Base-by-base conservation (phyloP, 2,888 invertebrate genomes). In the Nymphalis c-album region DNA sequence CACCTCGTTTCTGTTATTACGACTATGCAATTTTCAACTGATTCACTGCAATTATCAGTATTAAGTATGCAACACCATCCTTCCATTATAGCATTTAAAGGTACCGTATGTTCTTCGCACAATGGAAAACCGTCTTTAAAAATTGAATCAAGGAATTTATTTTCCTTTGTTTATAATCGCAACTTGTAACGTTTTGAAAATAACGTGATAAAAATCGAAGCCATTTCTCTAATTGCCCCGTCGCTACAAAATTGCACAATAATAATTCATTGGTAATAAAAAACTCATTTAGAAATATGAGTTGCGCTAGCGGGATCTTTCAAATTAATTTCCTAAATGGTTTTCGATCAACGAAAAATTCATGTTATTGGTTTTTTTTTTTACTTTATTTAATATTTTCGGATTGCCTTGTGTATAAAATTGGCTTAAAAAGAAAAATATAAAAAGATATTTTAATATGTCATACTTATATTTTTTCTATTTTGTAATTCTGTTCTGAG, bases 241-340 rank as follows among this genome's bases (percentile, higher is more conserved):
- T 74, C 80, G 80, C 74, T 81, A 80, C 78, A 79, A 80, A 82
- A 84, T 82, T 78, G 81, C 78, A 81, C 83, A 78, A 81, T 84
- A 82, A 83, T 81, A 83, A 82, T 84, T 84, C 80, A 79, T 80
- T 80, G 78, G 75, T 77, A 78, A 82, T 86, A 81, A 86, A 86
- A 84, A 77, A 74, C 69, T 79, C 78, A 77, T 78, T 84, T 79
- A 80, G 78, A 80, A 77, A 77, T 77, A 69, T 78, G 82, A 85
- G 82, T 85, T 80, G 82, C 75, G 71, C 60, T 71, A 60, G 64
- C 70, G 76, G 76, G 75, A 69, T 73, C 74, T 75, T 72, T 60
- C 60, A 68, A 72, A 73, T 70, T 69, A 69, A 71, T 73, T 71
- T 71, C 46, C 64, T 64, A 70, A 74, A 76, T 72, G 71, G 70